Evolutionary conservation across 1,140 invertebrate species (phyloP), one percentile per base, ranked within the genome.

Genomic region (Pararge aegeria): DNA sequence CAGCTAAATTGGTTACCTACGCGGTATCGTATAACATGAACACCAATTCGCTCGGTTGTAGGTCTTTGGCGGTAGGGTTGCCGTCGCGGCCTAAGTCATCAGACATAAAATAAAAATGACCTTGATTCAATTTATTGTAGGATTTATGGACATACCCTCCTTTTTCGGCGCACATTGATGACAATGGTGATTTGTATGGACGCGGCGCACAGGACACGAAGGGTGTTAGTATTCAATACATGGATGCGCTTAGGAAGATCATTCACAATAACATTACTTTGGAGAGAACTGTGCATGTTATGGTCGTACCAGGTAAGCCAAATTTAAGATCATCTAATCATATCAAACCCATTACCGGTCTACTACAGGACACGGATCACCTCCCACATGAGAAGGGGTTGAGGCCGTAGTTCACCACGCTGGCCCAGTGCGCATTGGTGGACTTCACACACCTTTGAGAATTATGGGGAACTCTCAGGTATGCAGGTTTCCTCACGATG

Each of bases 201-300:
- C 91, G 96, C 44, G 96, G 96, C 38, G 88, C 95, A 6, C 95
- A 96, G 70, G 95, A 96, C 73, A 96, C 96, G 92, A 96, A 96
- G 87, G 94, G 93, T 77, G 92, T 96, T 37, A 93, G 92, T 3
- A 94, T 95, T 53, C 93, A 95, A 84, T 95, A 96, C 78, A 67
- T 97, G 9, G 96, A 97, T 82, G 95, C 95, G 6, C 88, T 97
- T 2, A 84, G 94, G 46, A 88, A 87, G 52, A 73, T 97, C 1
- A 94, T 93, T 73, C 66, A 87, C 6, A 78, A 92, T 34, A 93
- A 93, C 37, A 69, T 91, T 1, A 83, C 78, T 51, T 83, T 93
- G 29, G 64, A 91, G 29, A 89, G 95, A 42, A 96, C 94, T 10
- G 83, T 96, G 50, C 94, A 96, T 68, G 66, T 97, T 2, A 92